Evolutionary conservation across 2,113 vertebrate genomes (phyloP), one percentile per base, ranked within the genome.

Genomic region (Lepidothrix coronata): DNA sequence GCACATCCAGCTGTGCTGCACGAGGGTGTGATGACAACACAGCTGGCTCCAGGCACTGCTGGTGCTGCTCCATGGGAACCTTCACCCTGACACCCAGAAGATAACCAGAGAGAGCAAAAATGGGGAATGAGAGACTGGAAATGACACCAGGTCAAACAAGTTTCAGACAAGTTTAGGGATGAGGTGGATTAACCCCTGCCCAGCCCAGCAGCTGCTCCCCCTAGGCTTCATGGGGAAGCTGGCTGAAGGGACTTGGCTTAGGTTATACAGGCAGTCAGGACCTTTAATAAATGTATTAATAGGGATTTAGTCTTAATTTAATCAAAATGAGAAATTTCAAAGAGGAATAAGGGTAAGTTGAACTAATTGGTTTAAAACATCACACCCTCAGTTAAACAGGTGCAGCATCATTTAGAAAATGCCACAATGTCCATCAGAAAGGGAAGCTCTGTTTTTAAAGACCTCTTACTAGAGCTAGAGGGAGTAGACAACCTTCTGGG

Each of bases 241-340:
- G 52, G 15, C 21, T 75, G 54, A 23, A 65, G 39, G 18, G 35
- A 6, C 43, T 63, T 83, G 67, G 23, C 58, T 65, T n/a, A 22
- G 58, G 39, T 48, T 91, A 25, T 15, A 55, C 49, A 31, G 16
- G 41, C 55, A 66, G 41, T 25, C 52, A 81, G 55, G 70, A 57
- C 23, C 55, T 84, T 70, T 80, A 80, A 41, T 57, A 80, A 92
- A 62, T 28, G 46, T n/a, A 44, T 78, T 73, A 89, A 51, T 61
- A 44, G 55, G 57, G 62, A 77, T 71, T 86, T 89, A 48, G 33
- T 37, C 61, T 39, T 80, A 91, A 91, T 89, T 89, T 84, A 87
- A 95, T 92, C 89, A 91, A 93, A 95, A 46, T 57, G 89, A 91
- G 72, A 35, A 71, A 37, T 67, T 89, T 74, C 66, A 65, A 87